Base-by-base conservation (phyloP, 2,797 vertebrate species). In the Sebastes itinus region DNA sequence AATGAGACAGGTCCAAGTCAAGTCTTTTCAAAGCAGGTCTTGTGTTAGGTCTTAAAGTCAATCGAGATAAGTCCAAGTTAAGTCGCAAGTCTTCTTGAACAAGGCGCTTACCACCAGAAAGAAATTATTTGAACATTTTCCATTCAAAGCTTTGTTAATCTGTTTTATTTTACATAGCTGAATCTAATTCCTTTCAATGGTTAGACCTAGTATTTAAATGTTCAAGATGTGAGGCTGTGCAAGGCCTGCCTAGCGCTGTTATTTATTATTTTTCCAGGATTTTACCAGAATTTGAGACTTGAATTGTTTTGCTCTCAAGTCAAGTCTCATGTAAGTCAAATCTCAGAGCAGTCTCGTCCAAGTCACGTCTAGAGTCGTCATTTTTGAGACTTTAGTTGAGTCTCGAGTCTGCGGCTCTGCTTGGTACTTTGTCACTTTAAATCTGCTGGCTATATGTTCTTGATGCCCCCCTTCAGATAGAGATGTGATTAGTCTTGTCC, bases 401-500 rank as follows among this genome's bases (percentile, higher is more conserved):
- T 78, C 56, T 52, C 20, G 28, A 23, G 22, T 60, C 30, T 62
- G 4, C 1, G 25, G 49, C 33, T 52, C 38, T 27, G 22, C 23
- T 23, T 4, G 2, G 5, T 68, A 42, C 25, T 38, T 78, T 68
- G 14, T 35, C 46, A 22, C 49, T 73, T 70, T 42, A 75, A 80
- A 83, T 71, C 25, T 76, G 63, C 49, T 65, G 22, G 5, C 28
- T 87, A 10, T 65, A 38, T 58, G 60, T 54, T 80, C 69, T 32
- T 9, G 9, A 76, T 52, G 55, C 35, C 38, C 28, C 35, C 64
- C 64, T 77, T 72, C 63, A 87, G 80, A 77, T 28, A 70, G 58
- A 77, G 61, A 89, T 78, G 77, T 66, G 38, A 86, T 83, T 81
- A 60, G 38, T 67, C 78, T 83, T 72, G 71, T 86, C 85, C 85